These are phyloP conservation scores for Lophura nycthemera DNA, from an alignment of 2,113 vertebrate species.

Conservation along the genomic window DNA sequence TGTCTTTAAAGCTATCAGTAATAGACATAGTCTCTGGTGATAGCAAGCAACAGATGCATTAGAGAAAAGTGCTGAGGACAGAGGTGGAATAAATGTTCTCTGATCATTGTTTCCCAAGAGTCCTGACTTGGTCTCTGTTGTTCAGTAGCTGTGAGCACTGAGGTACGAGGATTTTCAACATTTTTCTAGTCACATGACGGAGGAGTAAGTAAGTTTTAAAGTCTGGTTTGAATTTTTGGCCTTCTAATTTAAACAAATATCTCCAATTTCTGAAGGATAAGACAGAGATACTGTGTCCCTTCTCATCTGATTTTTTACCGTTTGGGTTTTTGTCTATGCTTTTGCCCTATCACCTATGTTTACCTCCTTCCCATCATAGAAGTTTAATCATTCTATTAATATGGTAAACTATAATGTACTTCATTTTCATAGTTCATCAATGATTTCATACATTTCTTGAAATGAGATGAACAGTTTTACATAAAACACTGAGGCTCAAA, in stretches of 20 bases:
- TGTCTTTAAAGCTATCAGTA: neutral
- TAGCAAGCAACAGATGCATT: neutral
- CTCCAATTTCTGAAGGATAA: neutral
- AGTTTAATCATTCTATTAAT: neutral
- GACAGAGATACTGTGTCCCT: neutral
- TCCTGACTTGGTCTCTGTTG: neutral
- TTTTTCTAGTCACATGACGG: neutral
- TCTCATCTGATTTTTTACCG: neutral
- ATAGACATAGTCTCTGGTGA: neutral
- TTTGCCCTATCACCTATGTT: neutral
- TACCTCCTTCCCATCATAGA: neutral
- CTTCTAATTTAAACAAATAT: neutral
- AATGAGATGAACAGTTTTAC: neutral
- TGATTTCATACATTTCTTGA: neutral
- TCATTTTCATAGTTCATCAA: neutral
- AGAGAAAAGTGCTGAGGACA: neutral
- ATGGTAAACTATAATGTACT: neutral
- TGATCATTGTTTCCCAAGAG: neutral
- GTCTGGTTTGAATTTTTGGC: neutral
- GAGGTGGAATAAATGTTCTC: neutral
- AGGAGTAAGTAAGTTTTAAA: neutral
- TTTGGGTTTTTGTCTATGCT: neutral
- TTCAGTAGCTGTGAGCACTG: neutral
- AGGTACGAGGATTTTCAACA: neutral
- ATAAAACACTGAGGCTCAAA: neutral